phyloP scores from a whole-genome alignment of 2,797 vertebrate species.

The Rhinoraja longicauda region DNA sequence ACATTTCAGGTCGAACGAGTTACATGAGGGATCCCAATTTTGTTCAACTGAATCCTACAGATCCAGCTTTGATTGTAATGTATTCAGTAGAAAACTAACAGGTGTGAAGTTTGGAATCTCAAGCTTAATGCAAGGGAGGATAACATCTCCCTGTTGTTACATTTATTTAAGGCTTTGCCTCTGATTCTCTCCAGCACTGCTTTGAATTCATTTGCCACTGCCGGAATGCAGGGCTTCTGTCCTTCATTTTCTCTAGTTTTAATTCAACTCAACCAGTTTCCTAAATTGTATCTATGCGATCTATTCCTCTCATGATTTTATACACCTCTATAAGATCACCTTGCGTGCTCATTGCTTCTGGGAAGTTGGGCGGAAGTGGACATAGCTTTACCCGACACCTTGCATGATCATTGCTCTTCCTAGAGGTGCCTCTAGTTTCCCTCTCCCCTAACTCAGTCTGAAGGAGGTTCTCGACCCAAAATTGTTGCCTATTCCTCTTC shows the following conservation, averaged over 20 bases:
- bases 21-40: slow-evolving; percentile 97
- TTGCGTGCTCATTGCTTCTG: no score
- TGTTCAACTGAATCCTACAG: slow-evolving; percentile 80
- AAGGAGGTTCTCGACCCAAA: no score
- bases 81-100: background rate
- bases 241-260: background rate
- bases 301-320: no score
- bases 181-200: background rate
- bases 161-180: background rate
- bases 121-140: background rate
- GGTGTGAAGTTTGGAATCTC: no score
- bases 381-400: background rate
- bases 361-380: background rate
- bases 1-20: no score
- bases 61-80: slow-evolving; percentile 70
- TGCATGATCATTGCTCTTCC: background rate
- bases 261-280: background rate
- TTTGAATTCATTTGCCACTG: background rate
- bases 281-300: no score
- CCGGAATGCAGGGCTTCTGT: background rate
- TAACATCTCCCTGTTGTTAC: no score
- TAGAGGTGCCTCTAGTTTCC: no score
- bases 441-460: no score
- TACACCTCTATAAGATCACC: no score
- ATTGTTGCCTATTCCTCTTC: no score